Evolutionary conservation across 2,113 vertebrate genomes (phyloP), one percentile per base, ranked within the genome.

Genomic region (Podocnemis expansa): DNA sequence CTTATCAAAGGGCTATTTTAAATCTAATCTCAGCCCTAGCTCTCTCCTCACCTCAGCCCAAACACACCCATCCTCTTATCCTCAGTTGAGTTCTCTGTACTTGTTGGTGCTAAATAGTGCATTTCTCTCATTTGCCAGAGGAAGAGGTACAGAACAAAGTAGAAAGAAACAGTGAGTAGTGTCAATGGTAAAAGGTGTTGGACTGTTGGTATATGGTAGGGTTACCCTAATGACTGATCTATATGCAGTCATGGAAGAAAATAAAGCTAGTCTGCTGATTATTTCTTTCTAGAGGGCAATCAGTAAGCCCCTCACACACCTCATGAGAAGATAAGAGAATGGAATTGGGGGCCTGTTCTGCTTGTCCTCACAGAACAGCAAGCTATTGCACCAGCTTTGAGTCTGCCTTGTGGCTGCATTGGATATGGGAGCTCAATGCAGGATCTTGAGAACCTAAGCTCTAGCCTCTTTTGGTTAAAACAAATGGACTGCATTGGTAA

Each of bases 391-490:
- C 7, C 2, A 63, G 52, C 45, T 82, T 85, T 75, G 55, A 56
- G 7, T 21, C 22, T 0, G 0, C 2, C 2, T 24, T 55, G 49
- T 70, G 34, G 34, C 60, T n/a, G 60, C 34, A 67, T 38, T 52
- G 24, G 49, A 75, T 56, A n/a, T n/a, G 82, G 56, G 85, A 76
- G 27, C 12, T 3, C 8, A 38, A 55, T 10, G 3, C 25, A 80
- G 22, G 51, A 24, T 54, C 12, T 58, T 13, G 25, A 17, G 12
- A 41, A 55, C 41, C 52, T 38, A 3, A 25, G 5, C 10, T 89
- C 34, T 24, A 45, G 31, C 55, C 63, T 4, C 14, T 27, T 43
- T 41, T 0, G 0, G 10, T 51, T 13, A 58, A 83, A 86, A 38
- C 51, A 19, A 51, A 9, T 6, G 22, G 47, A 43, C 8, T 41